phyloP scores from a whole-genome alignment of 2,797 vertebrate genomes.

The Potorous gilbertii region DNA sequence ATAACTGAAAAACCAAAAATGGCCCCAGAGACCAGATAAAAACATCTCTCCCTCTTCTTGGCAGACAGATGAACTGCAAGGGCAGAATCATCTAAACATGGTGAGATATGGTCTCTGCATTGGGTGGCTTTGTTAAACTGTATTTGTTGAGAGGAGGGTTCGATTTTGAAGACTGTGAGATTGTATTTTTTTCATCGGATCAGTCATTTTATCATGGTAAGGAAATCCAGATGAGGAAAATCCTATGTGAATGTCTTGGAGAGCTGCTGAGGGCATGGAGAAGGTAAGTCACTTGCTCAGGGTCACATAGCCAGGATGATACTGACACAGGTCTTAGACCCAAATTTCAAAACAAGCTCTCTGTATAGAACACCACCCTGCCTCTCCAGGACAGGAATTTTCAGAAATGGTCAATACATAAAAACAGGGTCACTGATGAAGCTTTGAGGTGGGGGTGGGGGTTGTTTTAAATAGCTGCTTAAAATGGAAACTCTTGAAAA shows the following conservation, averaged over 20 bases:
- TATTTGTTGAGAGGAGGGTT: neutral
- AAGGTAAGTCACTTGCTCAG: neutral
- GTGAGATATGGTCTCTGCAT: neutral
- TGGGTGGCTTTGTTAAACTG: neutral
- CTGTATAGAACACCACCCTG: neutral
- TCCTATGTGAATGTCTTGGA: neutral
- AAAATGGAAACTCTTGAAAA: constrained; percentile 12
- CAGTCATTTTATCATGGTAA: neutral
- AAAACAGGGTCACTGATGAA: neutral
- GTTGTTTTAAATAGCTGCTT: neutral
- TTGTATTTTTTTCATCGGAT: neutral
- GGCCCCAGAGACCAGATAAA: neutral
- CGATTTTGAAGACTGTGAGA: neutral
- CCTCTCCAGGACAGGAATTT: neutral
- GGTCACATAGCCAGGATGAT: neutral
- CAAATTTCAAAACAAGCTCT: neutral
- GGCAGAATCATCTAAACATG: neutral
- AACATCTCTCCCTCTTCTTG: neutral
- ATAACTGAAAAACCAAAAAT: neutral
- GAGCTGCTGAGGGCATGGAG: neutral
- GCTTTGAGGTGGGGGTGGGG: neutral
- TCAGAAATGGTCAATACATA: neutral
- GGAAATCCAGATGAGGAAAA: neutral
- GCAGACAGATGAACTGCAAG: neutral
- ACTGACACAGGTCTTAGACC: neutral